Base-by-base conservation (phyloP, 2,888 invertebrate genomes). In the Acronicta psi region DNA sequence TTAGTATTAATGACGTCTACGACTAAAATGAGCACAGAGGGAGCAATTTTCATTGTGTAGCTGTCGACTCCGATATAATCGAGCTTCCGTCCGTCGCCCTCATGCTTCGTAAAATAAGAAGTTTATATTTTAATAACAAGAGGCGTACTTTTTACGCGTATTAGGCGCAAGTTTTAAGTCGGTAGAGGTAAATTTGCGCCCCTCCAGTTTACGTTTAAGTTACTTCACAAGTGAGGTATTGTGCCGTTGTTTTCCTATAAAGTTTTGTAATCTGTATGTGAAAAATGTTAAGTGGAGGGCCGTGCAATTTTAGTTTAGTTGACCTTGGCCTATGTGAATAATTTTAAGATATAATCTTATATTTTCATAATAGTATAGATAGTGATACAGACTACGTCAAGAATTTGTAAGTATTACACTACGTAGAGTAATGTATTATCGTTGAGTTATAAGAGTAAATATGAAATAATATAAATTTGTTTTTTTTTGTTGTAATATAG, bases 381-480 rank as follows among this genome's bases (percentile, higher is more conserved):
- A n/a, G n/a, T n/a, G n/a, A n/a, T 75, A 72, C 51, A 51, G 45
- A 55, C 56, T 67, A 67, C 52, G 62, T 61, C 59, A 62, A 59
- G 41, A 75, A 66, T 62, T 73, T 73, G 72, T 67, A 52, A 75
- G 64, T 75, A 77, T 70, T 76, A 63, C 60, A 55, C 45, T 69
- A 52, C 42, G 51, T 78, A 75, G 57, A 59, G 56, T 59, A 72
- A 34, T 75, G 66, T 69, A 67, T 65, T 70, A 71, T 73, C 76
- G 79, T 81, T 83, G 77, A 77, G 72, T 75, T 81, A 70, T 80
- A 80, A 80, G 72, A 84, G 66, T 77, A 78, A 82, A 80, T 31
- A 13, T 73, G 68, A 63, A 75, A 70, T 80, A 59, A 62, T 73
- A 59, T n/a, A 45, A 55, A 37, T 18, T 25, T 0, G 47, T 17